Base-by-base conservation (phyloP, 2,888 invertebrate species). In the Alentia gelatinosa region DNA sequence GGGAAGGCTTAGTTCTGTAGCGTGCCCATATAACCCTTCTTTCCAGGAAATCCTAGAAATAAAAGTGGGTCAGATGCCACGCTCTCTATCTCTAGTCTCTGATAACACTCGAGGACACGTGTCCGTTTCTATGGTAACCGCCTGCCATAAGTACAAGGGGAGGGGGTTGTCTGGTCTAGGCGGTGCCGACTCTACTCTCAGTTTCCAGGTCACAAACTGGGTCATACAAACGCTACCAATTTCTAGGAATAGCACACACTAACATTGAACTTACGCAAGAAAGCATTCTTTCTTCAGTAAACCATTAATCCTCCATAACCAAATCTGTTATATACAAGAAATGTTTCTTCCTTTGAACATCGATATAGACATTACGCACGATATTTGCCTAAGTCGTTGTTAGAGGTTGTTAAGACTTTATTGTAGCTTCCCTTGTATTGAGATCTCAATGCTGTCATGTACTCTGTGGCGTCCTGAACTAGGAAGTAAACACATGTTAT, bases 71-170 rank as follows among this genome's bases (percentile, higher is more conserved):
- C 79, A 79, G 4, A 26, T 26, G 33, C 74, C 4, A 26, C 74
- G 30, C 79, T 39, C 79, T 39, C 39, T 47, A 47, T 86, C 86
- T 86, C 86, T 86, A 86, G 86, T 86, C 86, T 50, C 50, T 47
- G 86, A 47, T 86, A 86, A 50, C 50, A 23, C 50, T 86, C n/a
- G 30, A 35, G 35, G 79, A 39, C 37, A 79, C n/a, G 79, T 79
- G 86, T 9, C 86, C 47, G 86, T 86, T 47, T 3, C 86, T 19
- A 86, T 86, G 86, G 86, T 86, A 47, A 86, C 86, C 86, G 50
- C 42, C 30, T 86, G 42, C 86, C 86, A n/a, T n/a, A n/a, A n/a
- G n/a, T n/a, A n/a, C n/a, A n/a, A n/a, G n/a, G n/a, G n/a, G n/a
- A n/a, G n/a, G n/a, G 5, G 86, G 86, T 47, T 47, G 86, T 86